A percentile compares a stretch with the other conserved stretches of the same genome.
phyloP scores from a whole-genome alignment of 2,113 vertebrate genomes.

The Sinosuthora webbiana region DNA sequence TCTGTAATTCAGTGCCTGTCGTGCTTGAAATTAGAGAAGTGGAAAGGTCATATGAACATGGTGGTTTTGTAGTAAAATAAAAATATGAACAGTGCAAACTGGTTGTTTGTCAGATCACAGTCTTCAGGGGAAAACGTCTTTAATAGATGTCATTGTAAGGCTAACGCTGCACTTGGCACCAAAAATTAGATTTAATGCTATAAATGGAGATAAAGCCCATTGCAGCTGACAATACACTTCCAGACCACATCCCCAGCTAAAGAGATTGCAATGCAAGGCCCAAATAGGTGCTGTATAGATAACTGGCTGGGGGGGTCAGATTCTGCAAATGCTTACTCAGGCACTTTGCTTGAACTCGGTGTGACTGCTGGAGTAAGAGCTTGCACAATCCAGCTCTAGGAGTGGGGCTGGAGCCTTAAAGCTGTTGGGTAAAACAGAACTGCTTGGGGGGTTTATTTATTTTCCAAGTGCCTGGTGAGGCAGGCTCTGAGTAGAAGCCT shows the following conservation, averaged over 20 bases:
- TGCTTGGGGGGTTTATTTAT: constrained; percentile 27
- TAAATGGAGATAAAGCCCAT: constrained; percentile 33
- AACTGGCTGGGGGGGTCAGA: constrained; percentile 32
- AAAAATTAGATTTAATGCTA: constrained; percentile 36
- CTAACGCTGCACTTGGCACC: constrained; percentile 26
- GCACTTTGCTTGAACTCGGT: neutral
- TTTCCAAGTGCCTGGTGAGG: constrained; percentile 9
- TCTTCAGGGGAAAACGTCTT: neutral
- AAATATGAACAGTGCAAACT: neutral
- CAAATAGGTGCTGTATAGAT: constrained; percentile 46
- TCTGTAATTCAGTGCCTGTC: neutral
- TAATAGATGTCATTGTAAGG: constrained; percentile 16
- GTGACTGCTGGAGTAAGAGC: constrained; percentile 4
- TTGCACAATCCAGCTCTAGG: constrained; percentile 33
- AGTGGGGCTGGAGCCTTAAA: neutral
- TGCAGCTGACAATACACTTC: constrained; percentile 13
- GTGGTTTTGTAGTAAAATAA: neutral
- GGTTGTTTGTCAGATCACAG: neutral
- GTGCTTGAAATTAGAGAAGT: neutral
- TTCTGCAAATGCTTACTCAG: constrained; percentile 57
- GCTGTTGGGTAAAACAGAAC: constrained; percentile 9
- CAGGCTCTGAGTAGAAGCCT: neutral
- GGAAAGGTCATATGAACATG: neutral
- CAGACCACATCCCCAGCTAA: constrained; percentile 4
- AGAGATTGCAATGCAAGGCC: constrained; percentile 25